Percentiles rank a stretch among this genome's conserved stretches.
Conservation (phyloP, 1,140 invertebrate genomes). For the Acromyrmex charruanus region DNA sequence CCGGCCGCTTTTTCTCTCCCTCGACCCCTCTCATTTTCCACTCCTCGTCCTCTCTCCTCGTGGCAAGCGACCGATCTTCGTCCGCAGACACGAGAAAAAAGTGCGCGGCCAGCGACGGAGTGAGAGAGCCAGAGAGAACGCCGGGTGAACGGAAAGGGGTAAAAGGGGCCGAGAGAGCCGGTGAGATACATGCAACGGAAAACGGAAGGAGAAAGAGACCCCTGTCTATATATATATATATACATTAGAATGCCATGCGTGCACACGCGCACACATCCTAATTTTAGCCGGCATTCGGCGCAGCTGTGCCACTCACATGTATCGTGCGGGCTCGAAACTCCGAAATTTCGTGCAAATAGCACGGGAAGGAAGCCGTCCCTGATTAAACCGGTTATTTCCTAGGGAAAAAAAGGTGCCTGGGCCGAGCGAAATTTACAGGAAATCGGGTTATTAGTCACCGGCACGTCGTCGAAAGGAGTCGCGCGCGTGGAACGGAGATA, state of each 20-base stretch:
- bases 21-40: constrained; percentile 67
- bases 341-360: constrained; percentile 79
- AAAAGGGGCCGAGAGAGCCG: constrained; percentile 57
- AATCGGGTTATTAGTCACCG: constrained; percentile 77
- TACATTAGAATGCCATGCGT: constrained; percentile 3
- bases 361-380: constrained; percentile 77
- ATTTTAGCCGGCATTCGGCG: constrained; percentile 81
- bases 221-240: neutral
- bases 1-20: constrained; percentile 62
- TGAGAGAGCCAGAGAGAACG: constrained; percentile 26
- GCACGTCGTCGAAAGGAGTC: constrained; percentile 56
- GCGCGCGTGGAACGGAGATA: constrained; percentile 37
- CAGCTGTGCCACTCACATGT: constrained; percentile 81
- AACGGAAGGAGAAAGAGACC: constrained; percentile 55
- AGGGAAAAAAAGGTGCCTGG: constrained; percentile 67
- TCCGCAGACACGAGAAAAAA: constrained; percentile 74
- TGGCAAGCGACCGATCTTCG: constrained; percentile 77
- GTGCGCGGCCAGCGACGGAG: constrained; percentile 65
- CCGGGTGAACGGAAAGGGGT: constrained; percentile 29
- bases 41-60: constrained; percentile 63
- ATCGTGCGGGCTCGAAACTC: constrained; percentile 77
- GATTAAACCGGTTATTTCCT: constrained; percentile 79
- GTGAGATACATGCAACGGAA: constrained; percentile 53
- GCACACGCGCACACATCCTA: constrained; percentile 74
- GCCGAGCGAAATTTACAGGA: constrained; percentile 74